Conservation (phyloP, 2,888 invertebrate genomes). For the Leptothorax acervorum region DNA sequence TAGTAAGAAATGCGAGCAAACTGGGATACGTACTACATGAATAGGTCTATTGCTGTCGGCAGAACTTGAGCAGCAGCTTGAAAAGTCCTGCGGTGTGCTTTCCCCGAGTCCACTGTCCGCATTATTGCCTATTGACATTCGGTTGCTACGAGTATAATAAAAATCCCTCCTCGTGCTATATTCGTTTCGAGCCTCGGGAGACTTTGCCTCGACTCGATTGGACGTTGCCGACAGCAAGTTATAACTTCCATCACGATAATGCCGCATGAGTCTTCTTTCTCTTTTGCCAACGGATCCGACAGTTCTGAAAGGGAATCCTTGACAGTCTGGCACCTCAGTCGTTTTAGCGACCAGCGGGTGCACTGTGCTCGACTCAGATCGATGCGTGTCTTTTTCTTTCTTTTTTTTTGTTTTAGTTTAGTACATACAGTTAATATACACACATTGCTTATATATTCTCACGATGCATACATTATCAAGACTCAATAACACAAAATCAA, state of each 20-base stretch:
- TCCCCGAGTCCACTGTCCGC: constrained; percentile 84
- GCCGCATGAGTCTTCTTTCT: constrained; percentile 81
- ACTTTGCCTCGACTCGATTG: constrained; percentile 79
- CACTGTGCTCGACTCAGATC: constrained; percentile 29
- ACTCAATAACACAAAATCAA: constrained; percentile 1
- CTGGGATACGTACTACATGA: constrained; percentile 82
- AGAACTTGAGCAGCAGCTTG: constrained; percentile 85
- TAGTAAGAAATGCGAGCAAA: constrained; percentile 61
- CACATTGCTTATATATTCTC: constrained; percentile 29
- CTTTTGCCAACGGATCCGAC: constrained; percentile 83
- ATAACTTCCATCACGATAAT: constrained; percentile 82
- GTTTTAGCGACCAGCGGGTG: constrained; percentile 47
- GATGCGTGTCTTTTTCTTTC: constrained; percentile 1
- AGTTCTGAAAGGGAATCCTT: constrained; percentile 84
- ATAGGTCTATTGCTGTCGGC: constrained; percentile 84
- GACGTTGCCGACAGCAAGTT: constrained; percentile 76
- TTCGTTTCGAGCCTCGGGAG: constrained; percentile 79
- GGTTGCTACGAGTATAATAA: constrained; percentile 82
- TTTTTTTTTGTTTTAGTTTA: constrained; percentile 24
- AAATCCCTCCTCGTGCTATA: constrained; percentile 82
- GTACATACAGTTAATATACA: constrained; percentile 34
- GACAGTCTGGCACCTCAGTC: constrained; percentile 70
- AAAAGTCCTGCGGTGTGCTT: constrained; percentile 85
- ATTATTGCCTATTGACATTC: constrained; percentile 82
- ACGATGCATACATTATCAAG: constrained; percentile 33